Base-by-base conservation (phyloP, 2,797 vertebrate genomes). In the Catamblyrhynchus diadema region DNA sequence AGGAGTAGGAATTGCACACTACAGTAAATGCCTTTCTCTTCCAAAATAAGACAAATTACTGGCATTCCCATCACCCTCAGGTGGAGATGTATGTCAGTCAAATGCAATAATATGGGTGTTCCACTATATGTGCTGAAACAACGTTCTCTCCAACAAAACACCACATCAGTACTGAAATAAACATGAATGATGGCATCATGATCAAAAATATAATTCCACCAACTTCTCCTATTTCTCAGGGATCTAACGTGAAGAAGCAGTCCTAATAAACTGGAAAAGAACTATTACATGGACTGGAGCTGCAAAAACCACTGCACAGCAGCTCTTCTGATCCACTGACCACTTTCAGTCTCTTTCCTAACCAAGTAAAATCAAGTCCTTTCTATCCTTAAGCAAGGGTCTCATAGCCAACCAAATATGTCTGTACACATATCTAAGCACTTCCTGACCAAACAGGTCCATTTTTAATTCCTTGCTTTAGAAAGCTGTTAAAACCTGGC, bases 401-500 rank as follows among this genome's bases (percentile, higher is more conserved):
- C 6, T 70, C 56, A 64, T 1, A 35, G 8, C 8, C 12, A 82
- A 85, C 8, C 12, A 82, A 85, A 45, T 12, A n/a, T 3, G 1
- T 9, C 6, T 53, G 27, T 6, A 77, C 2, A 14, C 0, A 0
- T 14, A 64, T 4, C 9, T 39, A 70, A 77, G 32, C 14, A 14
- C 14, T 47, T 90, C 33, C 41, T 45, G 77, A 59, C 27, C 50
- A 33, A 88, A 59, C 14, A 72, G 20, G 41, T n/a, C 41, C 12
- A 14, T 59, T 92, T 92, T 83, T 42, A 71, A 22, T n/a, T 73
- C 67, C 20, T 54, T 69, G 25, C n/a, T 77, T 91, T 30, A 56
- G 30, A 70, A 81, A 90, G 47, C 27, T 70, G 41, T 56, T 71
- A 56, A 64, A 80, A 41, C 10, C 54, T 69, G 28, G 11, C 81